Evolutionary conservation across 2,888 invertebrate genomes (phyloP).

Genomic region (Trachelus tabidus): DNA sequence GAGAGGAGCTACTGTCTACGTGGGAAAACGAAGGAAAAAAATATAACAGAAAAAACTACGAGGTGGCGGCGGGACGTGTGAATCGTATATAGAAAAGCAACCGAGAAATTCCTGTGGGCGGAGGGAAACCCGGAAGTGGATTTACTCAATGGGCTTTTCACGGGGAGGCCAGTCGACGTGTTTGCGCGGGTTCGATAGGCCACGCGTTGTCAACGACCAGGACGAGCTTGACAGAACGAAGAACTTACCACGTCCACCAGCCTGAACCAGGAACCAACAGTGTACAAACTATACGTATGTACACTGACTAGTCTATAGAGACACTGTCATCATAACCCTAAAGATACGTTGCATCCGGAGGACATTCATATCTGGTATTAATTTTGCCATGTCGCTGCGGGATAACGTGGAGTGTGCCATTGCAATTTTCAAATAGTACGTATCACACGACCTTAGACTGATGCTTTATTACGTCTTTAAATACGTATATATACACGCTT

Average conservation of each 20-base stretch:
- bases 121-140: slow-evolving; percentile 1
- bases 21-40: neutral
- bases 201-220: neutral
- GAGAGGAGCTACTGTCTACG: neutral
- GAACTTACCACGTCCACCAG: neutral
- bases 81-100: neutral
- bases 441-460: slow-evolving; percentile 23
- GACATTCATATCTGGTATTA: slow-evolving; percentile 11
- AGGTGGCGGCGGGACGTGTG: neutral
- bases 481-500: neutral
- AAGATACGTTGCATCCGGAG: neutral
- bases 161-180: neutral
- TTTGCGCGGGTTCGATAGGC: neutral
- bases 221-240: neutral
- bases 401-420: slow-evolving; percentile 38
- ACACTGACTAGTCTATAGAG: neutral
- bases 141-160: slow-evolving; percentile 1
- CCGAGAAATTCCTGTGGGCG: neutral
- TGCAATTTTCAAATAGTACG: slow-evolving; percentile 47
- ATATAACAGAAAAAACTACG: neutral
- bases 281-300: neutral
- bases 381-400: slow-evolving; percentile 29
- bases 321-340: neutral
- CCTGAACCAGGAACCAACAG: neutral
- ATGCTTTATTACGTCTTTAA: neutral